Conservation (phyloP, 2,888 invertebrate genomes). For the Agonopterix heracliana region DNA sequence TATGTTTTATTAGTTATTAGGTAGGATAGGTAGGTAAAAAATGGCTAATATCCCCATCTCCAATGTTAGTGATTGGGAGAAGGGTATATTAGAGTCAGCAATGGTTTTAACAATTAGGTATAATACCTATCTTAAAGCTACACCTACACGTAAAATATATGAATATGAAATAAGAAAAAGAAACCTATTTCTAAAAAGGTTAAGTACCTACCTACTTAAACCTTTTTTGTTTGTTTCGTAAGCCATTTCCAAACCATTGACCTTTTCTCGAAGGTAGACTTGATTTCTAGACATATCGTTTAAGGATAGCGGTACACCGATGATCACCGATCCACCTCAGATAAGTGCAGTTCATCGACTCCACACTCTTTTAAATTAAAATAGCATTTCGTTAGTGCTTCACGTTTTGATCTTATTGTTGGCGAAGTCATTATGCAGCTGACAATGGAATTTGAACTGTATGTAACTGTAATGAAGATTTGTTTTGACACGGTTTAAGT, state of each 20-base stretch:
- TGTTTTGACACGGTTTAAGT: conserved; percentile 6
- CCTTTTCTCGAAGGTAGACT: conserved; percentile 3
- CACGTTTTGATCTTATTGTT: conserved; percentile 48
- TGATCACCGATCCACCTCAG: conserved; percentile 30
- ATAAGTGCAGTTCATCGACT: conserved; percentile 40
- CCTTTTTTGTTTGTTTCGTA: neutral
- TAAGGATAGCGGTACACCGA: conserved; percentile 36
- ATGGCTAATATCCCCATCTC: no score
- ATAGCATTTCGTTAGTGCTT: conserved; percentile 42
- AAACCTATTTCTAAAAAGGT: no score
- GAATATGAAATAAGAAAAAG: neutral
- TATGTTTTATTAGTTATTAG: no score
- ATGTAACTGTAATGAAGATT: conserved; percentile 31
- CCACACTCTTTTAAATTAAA: conserved; percentile 47
- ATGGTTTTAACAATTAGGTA: neutral
- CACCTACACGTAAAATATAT: no score
- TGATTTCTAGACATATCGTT: conserved; percentile 4
- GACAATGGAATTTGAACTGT: conserved; percentile 25
- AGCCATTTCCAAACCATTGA: neutral
- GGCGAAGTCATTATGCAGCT: conserved; percentile 16
- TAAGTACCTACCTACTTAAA: no score
- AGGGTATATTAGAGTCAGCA: neutral
- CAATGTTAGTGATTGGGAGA: no score
- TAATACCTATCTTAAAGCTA: neutral
- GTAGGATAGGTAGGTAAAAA: no score